A percentile compares a stretch with the other conserved stretches of the same genome.
phyloP scores from a whole-genome alignment of 2,888 invertebrate species.

The Philereme vetulata region DNA sequence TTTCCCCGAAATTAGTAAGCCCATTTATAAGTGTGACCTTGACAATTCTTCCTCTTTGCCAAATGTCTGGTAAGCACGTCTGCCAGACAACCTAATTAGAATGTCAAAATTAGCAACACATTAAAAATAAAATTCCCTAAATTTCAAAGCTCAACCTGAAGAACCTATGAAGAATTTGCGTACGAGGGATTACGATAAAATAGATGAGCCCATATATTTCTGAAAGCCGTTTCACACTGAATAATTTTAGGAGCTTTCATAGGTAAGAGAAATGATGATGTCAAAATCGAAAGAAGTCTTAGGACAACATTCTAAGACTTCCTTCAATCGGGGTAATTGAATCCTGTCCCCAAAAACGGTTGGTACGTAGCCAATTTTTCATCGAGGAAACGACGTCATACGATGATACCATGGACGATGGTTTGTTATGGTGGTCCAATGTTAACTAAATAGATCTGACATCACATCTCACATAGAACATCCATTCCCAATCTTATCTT shows the following conservation, averaged over 20 bases:
- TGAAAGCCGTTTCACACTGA: too few species aligned
- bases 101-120: too few species aligned
- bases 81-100: not conserved
- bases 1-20: too few species aligned
- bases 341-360: conserved; percentile 9
- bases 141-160: too few species aligned
- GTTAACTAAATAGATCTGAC: conserved; percentile 32
- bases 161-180: too few species aligned
- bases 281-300: not conserved
- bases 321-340: conserved; percentile 2
- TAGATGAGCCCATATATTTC: too few species aligned
- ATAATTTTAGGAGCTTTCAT: too few species aligned
- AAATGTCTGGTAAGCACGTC: not conserved
- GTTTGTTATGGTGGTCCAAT: conserved; percentile 30
- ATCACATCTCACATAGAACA: conserved; percentile 24
- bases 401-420: conserved; percentile 29
- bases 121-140: too few species aligned
- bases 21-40: not conserved
- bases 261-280: too few species aligned
- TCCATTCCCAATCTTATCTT: conserved; percentile 21
- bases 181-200: too few species aligned
- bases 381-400: conserved; percentile 24
- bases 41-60: not conserved
- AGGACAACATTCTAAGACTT: not conserved
- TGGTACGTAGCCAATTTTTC: conserved; percentile 18